Conservation (phyloP, 2,113 vertebrate species). For the Fregata magnificens region DNA sequence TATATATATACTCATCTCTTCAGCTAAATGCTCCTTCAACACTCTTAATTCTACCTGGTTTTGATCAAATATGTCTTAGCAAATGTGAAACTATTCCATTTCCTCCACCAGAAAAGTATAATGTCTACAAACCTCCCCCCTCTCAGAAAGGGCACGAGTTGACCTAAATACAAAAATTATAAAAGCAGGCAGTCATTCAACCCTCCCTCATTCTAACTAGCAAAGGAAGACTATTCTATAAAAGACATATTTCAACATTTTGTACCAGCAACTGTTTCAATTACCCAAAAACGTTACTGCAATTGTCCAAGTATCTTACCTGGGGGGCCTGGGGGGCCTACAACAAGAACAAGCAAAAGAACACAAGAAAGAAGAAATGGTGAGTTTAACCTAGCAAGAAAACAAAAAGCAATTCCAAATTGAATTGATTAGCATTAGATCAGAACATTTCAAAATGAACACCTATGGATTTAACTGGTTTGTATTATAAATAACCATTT, state of each 20-base stretch:
- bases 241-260: not conserved
- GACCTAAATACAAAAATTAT: not conserved
- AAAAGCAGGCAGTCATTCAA: not conserved
- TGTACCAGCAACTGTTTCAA: not conserved
- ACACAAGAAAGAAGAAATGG: not conserved
- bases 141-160: not conserved
- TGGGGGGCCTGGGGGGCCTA: slow-evolving; percentile 90
- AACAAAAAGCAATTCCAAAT: not conserved
- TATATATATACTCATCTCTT: not conserved
- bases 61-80: not conserved
- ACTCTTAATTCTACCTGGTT: not conserved
- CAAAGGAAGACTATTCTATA: not conserved
- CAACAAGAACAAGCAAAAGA: slow-evolving; percentile 23
- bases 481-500: not conserved
- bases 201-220: not conserved
- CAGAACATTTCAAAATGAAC: not conserved
- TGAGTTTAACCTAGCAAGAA: not conserved
- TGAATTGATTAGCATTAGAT: not conserved
- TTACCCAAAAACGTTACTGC: not conserved
- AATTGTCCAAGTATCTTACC: slow-evolving; percentile 73
- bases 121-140: not conserved
- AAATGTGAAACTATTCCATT: not conserved
- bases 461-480: not conserved
- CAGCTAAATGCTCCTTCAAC: not conserved
- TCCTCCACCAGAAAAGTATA: not conserved